Percentiles rank a stretch among this genome's conserved stretches.
These are phyloP conservation scores for Apodemia mormo DNA, from an alignment of 2,888 invertebrate genomes.

Conservation along the genomic window DNA sequence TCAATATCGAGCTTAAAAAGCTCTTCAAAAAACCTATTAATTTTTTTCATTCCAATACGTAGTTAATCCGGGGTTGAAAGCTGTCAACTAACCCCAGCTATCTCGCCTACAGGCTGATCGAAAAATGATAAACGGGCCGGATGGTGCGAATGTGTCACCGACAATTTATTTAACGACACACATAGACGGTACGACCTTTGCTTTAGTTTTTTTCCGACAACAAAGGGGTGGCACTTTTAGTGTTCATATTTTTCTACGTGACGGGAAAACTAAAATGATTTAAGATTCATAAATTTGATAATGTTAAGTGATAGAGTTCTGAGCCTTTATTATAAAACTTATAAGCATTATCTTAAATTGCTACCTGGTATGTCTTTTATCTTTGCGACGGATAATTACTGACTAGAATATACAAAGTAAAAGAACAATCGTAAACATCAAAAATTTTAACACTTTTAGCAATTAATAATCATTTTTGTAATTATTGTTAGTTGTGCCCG, in stretches of 20 bases:
- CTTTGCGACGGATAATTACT: no score
- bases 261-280: no score
- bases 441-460: no score
- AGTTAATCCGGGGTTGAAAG: conserved; percentile 70
- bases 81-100: conserved; percentile 65
- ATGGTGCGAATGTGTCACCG: conserved; percentile 49
- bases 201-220: background rate
- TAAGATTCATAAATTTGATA: background rate
- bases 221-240: background rate
- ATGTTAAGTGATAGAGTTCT: no score
- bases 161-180: conserved; percentile 26
- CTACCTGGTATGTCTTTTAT: no score
- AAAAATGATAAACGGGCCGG: conserved; percentile 57
- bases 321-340: no score
- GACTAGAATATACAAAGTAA: no score
- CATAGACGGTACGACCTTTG: background rate
- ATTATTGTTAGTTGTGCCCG: no score
- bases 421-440: no score
- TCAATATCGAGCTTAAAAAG: conserved; percentile 47
- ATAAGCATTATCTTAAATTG: no score
- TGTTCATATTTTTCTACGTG: no score
- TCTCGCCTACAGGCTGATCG: conserved; percentile 53
- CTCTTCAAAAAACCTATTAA: conserved; percentile 63
- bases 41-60: conserved; percentile 60
- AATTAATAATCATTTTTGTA: no score